Evolutionary conservation across 2,113 vertebrate species (phyloP).

Genomic region (Platichthys flesus): DNA sequence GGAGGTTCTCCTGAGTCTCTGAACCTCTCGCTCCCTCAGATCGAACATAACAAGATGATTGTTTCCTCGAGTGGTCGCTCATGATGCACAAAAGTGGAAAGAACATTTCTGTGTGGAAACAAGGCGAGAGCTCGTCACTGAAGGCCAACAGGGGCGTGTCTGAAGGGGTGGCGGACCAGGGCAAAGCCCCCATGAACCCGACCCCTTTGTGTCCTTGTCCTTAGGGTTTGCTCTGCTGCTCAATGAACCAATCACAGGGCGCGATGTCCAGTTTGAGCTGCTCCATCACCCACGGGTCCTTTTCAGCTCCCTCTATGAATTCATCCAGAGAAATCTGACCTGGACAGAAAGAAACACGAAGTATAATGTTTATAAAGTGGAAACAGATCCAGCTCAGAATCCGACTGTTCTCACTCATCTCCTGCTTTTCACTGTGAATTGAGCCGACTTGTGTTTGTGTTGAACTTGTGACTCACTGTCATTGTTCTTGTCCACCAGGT

Average conservation of each 20-base stretch:
- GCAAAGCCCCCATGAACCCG: too few relatives aligned
- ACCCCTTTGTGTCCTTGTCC: too few relatives aligned
- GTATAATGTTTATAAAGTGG: too few relatives aligned
- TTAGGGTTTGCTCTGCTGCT: constrained; percentile 41
- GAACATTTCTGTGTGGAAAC: background rate
- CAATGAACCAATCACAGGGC: constrained; percentile 71
- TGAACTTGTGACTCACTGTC: constrained; percentile 69
- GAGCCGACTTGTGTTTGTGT: background rate
- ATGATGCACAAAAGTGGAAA: too few relatives aligned
- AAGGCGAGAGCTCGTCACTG: background rate
- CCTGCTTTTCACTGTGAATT: background rate
- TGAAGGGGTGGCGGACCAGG: background rate
- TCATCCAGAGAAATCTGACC: constrained; percentile 78
- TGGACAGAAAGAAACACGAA: constrained; percentile 15
- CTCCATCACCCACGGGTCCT: constrained; percentile 78
- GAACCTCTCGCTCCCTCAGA: too few relatives aligned
- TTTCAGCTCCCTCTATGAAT: constrained; percentile 78
- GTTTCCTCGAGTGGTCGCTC: too few relatives aligned
- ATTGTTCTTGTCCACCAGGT: constrained; percentile 77
- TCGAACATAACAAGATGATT: too few relatives aligned
- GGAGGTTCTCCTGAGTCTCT: too few relatives aligned
- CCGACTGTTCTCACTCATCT: background rate
- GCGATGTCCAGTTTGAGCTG: constrained; percentile 76
- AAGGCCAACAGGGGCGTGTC: background rate
- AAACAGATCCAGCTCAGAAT: too few relatives aligned